Conservation (phyloP, 2,797 vertebrate species). For the Poeciliopsis turneri region DNA sequence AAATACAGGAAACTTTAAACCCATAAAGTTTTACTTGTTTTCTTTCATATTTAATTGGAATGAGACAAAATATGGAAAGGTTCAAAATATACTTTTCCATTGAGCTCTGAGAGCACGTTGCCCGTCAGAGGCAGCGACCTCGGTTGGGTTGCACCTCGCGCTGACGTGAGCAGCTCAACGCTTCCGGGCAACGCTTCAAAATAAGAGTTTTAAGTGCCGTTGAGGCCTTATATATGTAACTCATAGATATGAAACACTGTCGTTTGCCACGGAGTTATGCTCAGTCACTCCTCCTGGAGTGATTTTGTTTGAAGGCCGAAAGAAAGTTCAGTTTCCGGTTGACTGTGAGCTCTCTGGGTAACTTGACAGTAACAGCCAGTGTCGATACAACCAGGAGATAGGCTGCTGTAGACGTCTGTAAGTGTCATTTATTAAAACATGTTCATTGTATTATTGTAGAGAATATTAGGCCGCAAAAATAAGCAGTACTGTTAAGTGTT, state of each 20-base stretch:
- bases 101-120: background rate
- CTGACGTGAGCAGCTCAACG: background rate
- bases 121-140: background rate
- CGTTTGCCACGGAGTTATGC: background rate
- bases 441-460: background rate
- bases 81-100: background rate
- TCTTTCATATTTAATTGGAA: background rate
- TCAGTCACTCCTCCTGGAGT: background rate
- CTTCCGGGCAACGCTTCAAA: constrained; percentile 39
- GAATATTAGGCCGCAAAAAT: background rate
- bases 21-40: background rate
- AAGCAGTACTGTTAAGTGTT: no score
- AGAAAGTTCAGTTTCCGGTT: constrained; percentile 26
- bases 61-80: background rate
- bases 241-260: background rate
- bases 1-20: background rate
- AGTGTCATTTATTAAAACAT: constrained; percentile 20
- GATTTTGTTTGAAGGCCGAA: background rate
- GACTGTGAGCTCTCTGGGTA: background rate
- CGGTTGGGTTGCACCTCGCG: background rate
- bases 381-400: constrained; percentile 14
- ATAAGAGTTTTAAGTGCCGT: constrained; percentile 1
- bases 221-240: background rate
- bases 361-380: constrained; percentile 3
- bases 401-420: constrained; percentile 18